Percentiles rank a stretch among this genome's conserved stretches.
These are phyloP conservation scores for Phymanthus crucifer DNA, from an alignment of 92 coral and sea anemone species.

Conservation along the genomic window DNA sequence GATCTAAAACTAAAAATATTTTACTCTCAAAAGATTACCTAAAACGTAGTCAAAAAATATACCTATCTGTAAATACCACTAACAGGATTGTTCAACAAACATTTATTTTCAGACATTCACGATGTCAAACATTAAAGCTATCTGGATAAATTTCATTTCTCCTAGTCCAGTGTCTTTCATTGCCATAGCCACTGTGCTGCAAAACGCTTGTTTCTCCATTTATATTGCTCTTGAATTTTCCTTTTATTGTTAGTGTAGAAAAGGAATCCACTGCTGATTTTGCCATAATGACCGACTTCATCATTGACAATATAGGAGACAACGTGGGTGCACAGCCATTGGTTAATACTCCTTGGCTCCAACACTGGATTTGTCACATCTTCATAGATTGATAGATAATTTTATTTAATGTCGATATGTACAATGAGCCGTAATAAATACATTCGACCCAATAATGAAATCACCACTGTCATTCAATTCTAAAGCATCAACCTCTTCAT, in stretches of 20 bases:
- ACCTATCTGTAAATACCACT: not conserved
- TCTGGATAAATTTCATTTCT: not conserved
- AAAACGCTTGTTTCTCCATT: not conserved
- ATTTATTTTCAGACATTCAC: too few relatives aligned
- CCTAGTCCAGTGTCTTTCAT: not conserved
- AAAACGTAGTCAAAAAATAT: not conserved
- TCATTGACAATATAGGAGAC: not conserved
- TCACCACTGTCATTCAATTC: too few relatives aligned
- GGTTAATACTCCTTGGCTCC: not conserved
- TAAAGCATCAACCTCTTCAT: too few relatives aligned
- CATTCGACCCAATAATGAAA: too few relatives aligned
- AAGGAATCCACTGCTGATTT: not conserved
- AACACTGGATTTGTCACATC: not conserved
- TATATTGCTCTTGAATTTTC: not conserved
- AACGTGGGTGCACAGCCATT: not conserved
- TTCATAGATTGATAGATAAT: too few relatives aligned
- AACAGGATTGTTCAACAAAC: not conserved
- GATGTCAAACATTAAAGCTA: not conserved
- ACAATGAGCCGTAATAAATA: too few relatives aligned
- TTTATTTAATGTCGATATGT: too few relatives aligned
- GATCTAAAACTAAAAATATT: not conserved
- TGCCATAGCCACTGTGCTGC: not conserved
- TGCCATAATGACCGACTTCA: not conserved
- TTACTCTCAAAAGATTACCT: not conserved
- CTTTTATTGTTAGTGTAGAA: not conserved